Conservation (phyloP, 2,113 vertebrate species). For the Xiphophorus hellerii region DNA sequence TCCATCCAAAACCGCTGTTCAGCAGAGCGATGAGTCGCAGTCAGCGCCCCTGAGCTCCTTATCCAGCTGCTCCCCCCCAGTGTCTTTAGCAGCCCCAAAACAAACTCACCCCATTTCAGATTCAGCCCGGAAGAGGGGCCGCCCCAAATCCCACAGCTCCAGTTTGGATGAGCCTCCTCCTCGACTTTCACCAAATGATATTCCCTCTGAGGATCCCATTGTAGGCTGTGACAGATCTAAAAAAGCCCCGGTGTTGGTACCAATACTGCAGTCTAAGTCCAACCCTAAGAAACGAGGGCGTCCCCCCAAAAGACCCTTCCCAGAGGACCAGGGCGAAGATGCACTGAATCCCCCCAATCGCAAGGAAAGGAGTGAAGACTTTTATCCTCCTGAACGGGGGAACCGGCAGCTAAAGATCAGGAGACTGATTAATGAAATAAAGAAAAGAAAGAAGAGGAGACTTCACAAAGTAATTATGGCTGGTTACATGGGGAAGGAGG, state of each 20-base stretch:
- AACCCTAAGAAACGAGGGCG: constrained; percentile 91
- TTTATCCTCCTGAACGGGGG: constrained; percentile 81
- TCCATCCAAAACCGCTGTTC: constrained; percentile 51
- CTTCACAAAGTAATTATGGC: constrained; percentile 88
- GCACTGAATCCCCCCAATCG: constrained; percentile 59
- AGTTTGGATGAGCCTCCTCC: constrained; percentile 54
- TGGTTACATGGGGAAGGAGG: constrained; percentile 54
- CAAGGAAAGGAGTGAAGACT: constrained; percentile 74
- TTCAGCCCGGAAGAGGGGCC: constrained; percentile 83
- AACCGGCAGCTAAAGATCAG: constrained; percentile 91
- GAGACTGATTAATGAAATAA: constrained; percentile 95
- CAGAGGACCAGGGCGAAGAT: constrained; percentile 52
- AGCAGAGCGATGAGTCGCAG: constrained; percentile 57
- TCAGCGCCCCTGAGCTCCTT: constrained; percentile 28
- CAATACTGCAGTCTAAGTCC: constrained; percentile 75
- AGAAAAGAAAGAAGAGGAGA: constrained; percentile 94
- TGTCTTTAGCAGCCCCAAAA: constrained; percentile 57
- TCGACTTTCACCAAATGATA: constrained; percentile 80
- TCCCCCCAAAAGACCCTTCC: constrained; percentile 87
- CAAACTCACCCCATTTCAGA: constrained; percentile 52
- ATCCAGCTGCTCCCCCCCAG: constrained; percentile 46
- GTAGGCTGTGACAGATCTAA: constrained; percentile 82
- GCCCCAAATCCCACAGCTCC: constrained; percentile 74
- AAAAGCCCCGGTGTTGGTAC: constrained; percentile 85
- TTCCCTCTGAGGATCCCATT: constrained; percentile 82